Evolutionary conservation across 2,113 vertebrate genomes (phyloP).

Genomic region (Salvelinus alpinus): DNA sequence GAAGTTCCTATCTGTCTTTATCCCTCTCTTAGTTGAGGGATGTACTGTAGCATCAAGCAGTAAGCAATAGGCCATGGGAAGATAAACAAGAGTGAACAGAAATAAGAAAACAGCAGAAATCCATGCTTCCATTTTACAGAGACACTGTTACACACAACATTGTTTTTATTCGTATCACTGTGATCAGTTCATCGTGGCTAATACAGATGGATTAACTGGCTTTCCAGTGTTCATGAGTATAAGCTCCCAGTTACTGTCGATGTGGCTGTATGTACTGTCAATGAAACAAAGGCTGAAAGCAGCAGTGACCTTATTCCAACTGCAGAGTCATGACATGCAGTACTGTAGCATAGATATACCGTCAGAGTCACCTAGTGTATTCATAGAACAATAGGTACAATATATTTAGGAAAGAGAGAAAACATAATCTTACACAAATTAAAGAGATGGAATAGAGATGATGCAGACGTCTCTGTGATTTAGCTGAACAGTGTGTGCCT

Average conservation of each 20-base stretch:
- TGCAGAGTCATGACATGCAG: constrained; percentile 19
- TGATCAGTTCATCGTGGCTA: background rate
- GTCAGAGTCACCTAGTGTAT: background rate
- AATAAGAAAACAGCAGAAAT: background rate
- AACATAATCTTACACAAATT: background rate
- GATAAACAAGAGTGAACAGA: background rate
- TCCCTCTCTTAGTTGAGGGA: background rate
- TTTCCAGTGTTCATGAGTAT: background rate
- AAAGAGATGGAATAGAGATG: background rate
- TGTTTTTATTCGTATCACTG: background rate
- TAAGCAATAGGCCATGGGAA: background rate
- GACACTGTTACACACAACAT: background rate
- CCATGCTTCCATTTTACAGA: background rate
- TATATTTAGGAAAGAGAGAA: background rate
- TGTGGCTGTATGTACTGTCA: constrained; percentile 4
- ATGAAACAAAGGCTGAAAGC: constrained; percentile 28
- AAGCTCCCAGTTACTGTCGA: background rate
- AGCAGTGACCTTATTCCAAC: constrained; percentile 44
- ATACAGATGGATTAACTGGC: background rate
- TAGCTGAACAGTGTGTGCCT: background rate
- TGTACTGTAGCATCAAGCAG: background rate
- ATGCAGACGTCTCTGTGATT: background rate
- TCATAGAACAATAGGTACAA: background rate
- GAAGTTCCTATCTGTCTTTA: background rate
- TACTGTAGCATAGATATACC: background rate